Conservation (phyloP, 2,113 vertebrate genomes). For the Carlito syrichta region DNA sequence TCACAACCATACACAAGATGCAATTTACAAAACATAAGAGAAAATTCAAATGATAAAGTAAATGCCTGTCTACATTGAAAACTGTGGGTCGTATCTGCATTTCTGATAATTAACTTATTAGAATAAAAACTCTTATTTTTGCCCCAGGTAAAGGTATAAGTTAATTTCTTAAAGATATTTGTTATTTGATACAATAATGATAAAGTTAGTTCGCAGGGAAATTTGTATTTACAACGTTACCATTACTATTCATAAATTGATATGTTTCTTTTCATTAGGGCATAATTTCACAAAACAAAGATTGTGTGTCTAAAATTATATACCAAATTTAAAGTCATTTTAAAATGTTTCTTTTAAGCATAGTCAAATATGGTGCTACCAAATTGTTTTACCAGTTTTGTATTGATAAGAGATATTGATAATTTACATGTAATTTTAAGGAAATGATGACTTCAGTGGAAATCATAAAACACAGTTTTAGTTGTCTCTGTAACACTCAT, state of each 20-base stretch:
- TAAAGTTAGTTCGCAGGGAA: neutral
- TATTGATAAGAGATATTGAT: neutral
- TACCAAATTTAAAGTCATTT: neutral
- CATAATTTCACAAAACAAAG: neutral
- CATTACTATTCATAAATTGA: neutral
- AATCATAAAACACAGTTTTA: neutral
- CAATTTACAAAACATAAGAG: neutral
- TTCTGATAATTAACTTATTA: neutral
- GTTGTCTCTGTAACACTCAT: neutral
- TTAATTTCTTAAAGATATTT: neutral
- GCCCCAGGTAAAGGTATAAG: neutral
- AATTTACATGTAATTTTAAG: neutral
- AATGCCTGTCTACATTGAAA: neutral
- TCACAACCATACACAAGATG: neutral
- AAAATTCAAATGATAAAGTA: neutral
- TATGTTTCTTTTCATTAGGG: neutral
- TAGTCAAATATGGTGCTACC: neutral
- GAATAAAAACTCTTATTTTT: neutral
- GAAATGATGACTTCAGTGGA: neutral
- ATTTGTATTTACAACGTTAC: neutral
- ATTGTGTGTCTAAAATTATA: neutral
- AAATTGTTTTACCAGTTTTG: neutral
- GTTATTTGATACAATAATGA: neutral
- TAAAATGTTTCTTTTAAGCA: neutral
- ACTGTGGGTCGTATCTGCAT: accelerated